Conservation (phyloP, 2,888 invertebrate genomes). For the Cryptocheilus praepositus region DNA sequence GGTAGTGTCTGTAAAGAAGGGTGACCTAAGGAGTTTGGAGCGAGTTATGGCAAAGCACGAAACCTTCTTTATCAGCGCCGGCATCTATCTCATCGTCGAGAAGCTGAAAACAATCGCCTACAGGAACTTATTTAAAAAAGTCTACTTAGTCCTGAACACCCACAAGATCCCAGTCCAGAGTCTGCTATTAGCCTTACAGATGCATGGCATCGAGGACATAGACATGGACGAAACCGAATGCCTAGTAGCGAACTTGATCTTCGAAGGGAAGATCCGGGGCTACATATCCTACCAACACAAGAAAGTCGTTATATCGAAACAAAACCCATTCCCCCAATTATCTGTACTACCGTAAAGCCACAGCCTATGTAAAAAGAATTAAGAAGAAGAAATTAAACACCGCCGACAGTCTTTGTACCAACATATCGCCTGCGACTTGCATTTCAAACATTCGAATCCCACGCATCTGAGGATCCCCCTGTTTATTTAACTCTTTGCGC, state of each 20-base stretch:
- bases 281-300: slow-evolving; percentile 98
- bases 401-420: too few relatives aligned
- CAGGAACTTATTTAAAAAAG: slow-evolving; percentile 96
- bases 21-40: slow-evolving; percentile 90
- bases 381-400: too few relatives aligned
- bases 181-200: slow-evolving; percentile 88
- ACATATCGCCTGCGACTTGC: too few relatives aligned
- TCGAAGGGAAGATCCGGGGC: slow-evolving; percentile 97
- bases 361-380: not conserved
- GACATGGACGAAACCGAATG: slow-evolving; percentile 97
- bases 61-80: slow-evolving; percentile 94
- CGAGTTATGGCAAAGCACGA: slow-evolving; percentile 90
- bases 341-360: slow-evolving; percentile 78
- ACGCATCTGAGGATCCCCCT: too few relatives aligned
- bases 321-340: slow-evolving; percentile 93
- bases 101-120: slow-evolving; percentile 96
- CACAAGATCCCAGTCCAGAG: slow-evolving; percentile 93
- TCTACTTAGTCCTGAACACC: slow-evolving; percentile 84
- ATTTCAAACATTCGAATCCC: too few relatives aligned
- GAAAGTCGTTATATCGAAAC: slow-evolving; percentile 97
- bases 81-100: slow-evolving; percentile 98
- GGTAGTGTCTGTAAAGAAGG: slow-evolving; percentile 90
- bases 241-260: slow-evolving; percentile 96
- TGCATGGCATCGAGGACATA: slow-evolving; percentile 89
- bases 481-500: too few relatives aligned